Conservation (phyloP, 2,797 vertebrate genomes). For the Hipposideros larvatus region DNA sequence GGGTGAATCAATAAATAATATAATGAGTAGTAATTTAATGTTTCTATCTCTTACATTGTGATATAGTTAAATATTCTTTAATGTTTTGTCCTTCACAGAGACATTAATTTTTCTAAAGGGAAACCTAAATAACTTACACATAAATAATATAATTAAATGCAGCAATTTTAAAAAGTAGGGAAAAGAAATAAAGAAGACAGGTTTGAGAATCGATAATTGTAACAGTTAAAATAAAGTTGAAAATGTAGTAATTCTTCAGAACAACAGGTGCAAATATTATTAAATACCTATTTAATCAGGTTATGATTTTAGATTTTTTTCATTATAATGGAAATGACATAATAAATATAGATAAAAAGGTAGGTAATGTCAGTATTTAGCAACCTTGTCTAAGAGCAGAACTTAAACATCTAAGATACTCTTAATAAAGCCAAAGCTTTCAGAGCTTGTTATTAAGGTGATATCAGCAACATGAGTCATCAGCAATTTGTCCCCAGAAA, state of each 20-base stretch:
- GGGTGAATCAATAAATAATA: background rate
- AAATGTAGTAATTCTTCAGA: background rate
- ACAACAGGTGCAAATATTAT: background rate
- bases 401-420: background rate
- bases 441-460: background rate
- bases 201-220: background rate
- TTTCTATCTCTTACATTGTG: background rate
- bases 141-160: background rate
- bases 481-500: background rate
- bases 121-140: background rate
- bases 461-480: fast-evolving
- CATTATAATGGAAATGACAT: background rate
- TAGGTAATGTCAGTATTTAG: background rate
- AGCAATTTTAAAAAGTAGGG: background rate
- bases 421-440: background rate
- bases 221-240: background rate
- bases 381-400: background rate
- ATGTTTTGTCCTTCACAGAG: background rate
- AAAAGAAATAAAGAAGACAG: background rate
- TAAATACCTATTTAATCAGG: background rate
- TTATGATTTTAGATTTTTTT: background rate
- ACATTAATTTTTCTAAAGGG: background rate
- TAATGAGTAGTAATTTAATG: background rate
- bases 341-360: background rate
- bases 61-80: background rate